Percentiles rank a stretch among this genome's conserved stretches.
Conservation (phyloP, 1,140 invertebrate genomes). For the Aphelinus certus region DNA sequence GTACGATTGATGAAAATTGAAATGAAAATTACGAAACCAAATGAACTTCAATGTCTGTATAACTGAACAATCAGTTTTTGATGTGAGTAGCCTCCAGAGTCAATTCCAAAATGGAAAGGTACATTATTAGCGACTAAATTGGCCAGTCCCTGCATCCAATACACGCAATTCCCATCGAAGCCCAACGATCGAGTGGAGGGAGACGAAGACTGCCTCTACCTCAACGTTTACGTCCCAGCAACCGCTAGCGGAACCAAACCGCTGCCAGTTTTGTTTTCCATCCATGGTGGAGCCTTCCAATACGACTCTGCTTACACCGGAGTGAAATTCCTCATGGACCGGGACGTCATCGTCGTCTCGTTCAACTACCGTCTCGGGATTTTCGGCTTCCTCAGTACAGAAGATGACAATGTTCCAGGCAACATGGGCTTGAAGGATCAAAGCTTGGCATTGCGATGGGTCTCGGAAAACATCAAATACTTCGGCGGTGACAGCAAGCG, state of each 20-base stretch:
- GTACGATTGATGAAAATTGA: too few relatives aligned
- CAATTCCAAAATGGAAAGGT: too few relatives aligned
- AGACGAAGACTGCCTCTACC: constrained; percentile 20
- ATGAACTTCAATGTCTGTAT: too few relatives aligned
- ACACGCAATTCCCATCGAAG: too few relatives aligned
- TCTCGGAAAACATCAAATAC: constrained; percentile 67
- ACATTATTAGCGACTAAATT: too few relatives aligned
- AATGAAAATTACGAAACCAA: too few relatives aligned
- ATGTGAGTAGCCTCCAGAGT: too few relatives aligned
- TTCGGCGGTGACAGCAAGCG: constrained; percentile 67
- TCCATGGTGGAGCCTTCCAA: constrained; percentile 19
- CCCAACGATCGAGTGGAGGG: not conserved
- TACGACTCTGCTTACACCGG: constrained; percentile 32
- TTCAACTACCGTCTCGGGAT: constrained; percentile 60
- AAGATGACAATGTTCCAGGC: constrained; percentile 67
- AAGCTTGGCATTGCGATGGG: constrained; percentile 69
- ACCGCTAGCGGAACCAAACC: not conserved
- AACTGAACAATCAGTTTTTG: too few relatives aligned
- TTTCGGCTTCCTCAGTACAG: constrained; percentile 68
- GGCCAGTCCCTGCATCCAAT: too few relatives aligned
- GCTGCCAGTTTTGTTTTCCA: constrained; percentile 10
- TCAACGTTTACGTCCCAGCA: constrained; percentile 15
- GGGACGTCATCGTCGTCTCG: constrained; percentile 67
- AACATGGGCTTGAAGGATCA: constrained; percentile 74
- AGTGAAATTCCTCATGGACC: constrained; percentile 68